Base-by-base conservation (phyloP, 30 jellyfish, hydroid and myxozoan genomes). In the Aurelia coerulea region DNA sequence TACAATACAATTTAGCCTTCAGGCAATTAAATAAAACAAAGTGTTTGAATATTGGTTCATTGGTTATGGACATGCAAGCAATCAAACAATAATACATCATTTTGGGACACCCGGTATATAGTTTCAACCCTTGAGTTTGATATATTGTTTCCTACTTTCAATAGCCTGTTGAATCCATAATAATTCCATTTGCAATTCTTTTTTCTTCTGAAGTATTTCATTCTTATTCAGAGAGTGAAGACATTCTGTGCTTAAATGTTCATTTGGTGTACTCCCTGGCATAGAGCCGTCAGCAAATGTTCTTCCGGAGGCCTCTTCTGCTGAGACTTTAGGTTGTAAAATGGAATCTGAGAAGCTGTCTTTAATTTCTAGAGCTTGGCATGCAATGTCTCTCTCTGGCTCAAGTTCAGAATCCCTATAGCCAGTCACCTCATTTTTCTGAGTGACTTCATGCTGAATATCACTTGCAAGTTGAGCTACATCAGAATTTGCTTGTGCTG, bases 101-200 rank as follows among this genome's bases (percentile, higher is more conserved):
- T 23, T 23, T 23, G 29, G 29, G 29, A 23, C 29, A 23, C 29
- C 29, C 29, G 29, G 29, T 23, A 23, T 23, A 1, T 3, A 3
- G 4, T 76, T 54, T 65, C 31, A 73, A n/a, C 94, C 60, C 68
- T 86, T 86, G n/a, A 86, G 78, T 39, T 53, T 68, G 10, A 86
- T 35, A 42, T 86, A 86, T 34, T 76, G 85, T 67, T 86, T 86
- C 76, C 95, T 76, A 59, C 95, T 86, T 56, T 78, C 90, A 53
- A 86, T 86, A 37, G 95, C 95, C 71, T 86, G 95, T 35, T 76
- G 86, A 52, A 86, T 65, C 95, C 95, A 86, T 59, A 86, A 17
- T 34, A 86, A 74, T 41, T 86, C 95, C 90, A 86, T 69, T 65
- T 59, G 71, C 15, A 75, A 49, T 76, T 86, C 95, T 54, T 52